Conservation (phyloP, 2,797 vertebrate species). For the Parauchenoglanis punctatus region DNA sequence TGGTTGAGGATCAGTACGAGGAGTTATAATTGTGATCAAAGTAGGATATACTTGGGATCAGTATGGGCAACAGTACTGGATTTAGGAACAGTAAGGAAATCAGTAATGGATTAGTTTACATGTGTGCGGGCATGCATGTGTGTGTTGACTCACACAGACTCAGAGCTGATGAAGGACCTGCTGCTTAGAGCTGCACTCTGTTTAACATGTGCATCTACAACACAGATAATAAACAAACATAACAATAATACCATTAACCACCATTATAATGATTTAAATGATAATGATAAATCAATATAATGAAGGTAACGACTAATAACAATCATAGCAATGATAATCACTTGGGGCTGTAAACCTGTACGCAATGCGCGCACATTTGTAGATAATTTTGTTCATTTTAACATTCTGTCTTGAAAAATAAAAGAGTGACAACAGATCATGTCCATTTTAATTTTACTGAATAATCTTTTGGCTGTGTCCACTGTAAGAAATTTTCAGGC, state of each 20-base stretch:
- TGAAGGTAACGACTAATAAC: neutral
- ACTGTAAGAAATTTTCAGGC: no score
- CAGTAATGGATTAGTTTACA: neutral
- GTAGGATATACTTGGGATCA: neutral
- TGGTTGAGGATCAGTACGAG: neutral
- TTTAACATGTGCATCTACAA: constrained; percentile 86
- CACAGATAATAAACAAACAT: neutral
- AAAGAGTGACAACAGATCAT: no score
- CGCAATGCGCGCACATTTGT: no score
- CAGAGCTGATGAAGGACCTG: constrained; percentile 83
- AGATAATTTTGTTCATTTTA: no score
- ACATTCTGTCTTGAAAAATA: no score
- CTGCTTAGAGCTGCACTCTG: constrained; percentile 74
- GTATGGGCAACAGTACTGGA: neutral
- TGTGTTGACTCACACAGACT: constrained; percentile 81
- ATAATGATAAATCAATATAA: neutral
- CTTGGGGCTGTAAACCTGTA: no score
- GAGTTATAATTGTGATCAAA: no score
- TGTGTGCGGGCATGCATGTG: neutral
- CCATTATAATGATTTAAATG: neutral
- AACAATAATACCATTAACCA: neutral
- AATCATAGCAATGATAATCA: neutral
- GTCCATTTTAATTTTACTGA: no score
- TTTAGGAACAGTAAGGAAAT: neutral
- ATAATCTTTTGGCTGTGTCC: no score